Percentiles rank a stretch among this genome's conserved stretches.
phyloP scores from a whole-genome alignment of 2,888 invertebrate species.

The Hirtodrosophila trivittata region DNA sequence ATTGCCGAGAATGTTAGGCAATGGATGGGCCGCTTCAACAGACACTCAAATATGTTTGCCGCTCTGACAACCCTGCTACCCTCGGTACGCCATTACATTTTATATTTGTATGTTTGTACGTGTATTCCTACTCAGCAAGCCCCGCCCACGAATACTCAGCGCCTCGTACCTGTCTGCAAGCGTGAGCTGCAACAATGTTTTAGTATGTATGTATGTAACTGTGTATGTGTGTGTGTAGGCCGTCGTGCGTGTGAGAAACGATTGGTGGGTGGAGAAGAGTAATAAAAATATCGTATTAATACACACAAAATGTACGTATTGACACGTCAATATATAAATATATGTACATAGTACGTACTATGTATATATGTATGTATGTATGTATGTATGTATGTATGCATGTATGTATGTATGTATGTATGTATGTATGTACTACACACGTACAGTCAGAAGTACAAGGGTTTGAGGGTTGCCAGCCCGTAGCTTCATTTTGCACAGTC shows the following conservation, averaged over 20 bases:
- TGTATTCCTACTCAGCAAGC: conserved; percentile 9
- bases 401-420: too few relatives aligned
- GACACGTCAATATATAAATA: conserved; percentile 10
- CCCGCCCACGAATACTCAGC: conserved; percentile 47
- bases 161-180: conserved; percentile 35
- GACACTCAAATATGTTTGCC: background rate
- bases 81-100: conserved; percentile 49
- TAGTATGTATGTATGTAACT: background rate
- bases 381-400: too few relatives aligned
- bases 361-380: too few relatives aligned
- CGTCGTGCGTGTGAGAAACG: too few relatives aligned
- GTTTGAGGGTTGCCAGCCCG: conserved; percentile 45
- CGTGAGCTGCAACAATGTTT: conserved; percentile 41
- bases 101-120: too few relatives aligned
- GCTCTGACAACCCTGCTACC: conserved; percentile 54
- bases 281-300: background rate
- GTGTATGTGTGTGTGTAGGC: background rate
- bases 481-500: conserved; percentile 70
- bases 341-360: conserved; percentile 5
- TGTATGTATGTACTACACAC: background rate
- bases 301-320: background rate
- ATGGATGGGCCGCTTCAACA: too few relatives aligned
- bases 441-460: conserved; percentile 1
- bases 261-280: too few relatives aligned
- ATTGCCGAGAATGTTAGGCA: too few relatives aligned